Percentiles rank a stretch among this genome's conserved stretches.
phyloP scores from a whole-genome alignment of 2,797 vertebrate genomes.

The Trematomus bernacchii region DNA sequence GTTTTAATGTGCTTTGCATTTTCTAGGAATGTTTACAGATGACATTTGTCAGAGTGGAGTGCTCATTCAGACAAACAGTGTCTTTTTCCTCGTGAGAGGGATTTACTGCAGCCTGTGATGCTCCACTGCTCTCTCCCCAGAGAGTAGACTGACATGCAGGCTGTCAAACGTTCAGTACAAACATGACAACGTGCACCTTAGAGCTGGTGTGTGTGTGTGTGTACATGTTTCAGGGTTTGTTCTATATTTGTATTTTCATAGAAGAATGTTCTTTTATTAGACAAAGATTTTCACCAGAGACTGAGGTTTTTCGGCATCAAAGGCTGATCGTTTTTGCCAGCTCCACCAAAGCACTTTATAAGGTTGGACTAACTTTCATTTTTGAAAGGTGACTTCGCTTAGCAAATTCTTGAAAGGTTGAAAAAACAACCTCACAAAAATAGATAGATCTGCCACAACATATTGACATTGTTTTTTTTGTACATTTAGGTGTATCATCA shows the following conservation, averaged over 20 bases:
- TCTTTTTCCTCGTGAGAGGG: conserved; percentile 18
- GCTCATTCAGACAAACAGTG: conserved; percentile 31
- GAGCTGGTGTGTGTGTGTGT: conserved; percentile 9
- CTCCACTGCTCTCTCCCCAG: conserved; percentile 32
- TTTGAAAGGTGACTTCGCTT: conserved; percentile 14
- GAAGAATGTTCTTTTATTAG: conserved; percentile 28
- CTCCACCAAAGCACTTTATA: conserved; percentile 11
- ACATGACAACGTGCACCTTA: conserved; percentile 50
- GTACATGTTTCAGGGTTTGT: conserved; percentile 26
- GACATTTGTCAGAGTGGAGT: conserved; percentile 19
- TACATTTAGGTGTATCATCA: not conserved
- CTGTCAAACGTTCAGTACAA: conserved; percentile 56
- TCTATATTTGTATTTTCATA: conserved; percentile 12
- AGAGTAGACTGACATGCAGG: conserved; percentile 52
- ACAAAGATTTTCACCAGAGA: conserved; percentile 36
- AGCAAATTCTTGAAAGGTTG: not conserved
- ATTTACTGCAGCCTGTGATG: conserved; percentile 47
- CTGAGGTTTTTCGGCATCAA: conserved; percentile 11
- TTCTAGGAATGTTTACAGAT: conserved; percentile 29
- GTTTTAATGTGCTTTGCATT: conserved; percentile 13
- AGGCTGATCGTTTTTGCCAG: conserved; percentile 16
- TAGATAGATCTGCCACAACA: conserved; percentile 9
- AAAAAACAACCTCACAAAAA: not conserved
- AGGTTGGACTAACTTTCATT: conserved; percentile 20
- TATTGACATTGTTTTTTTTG: not conserved